phyloP scores from a whole-genome alignment of 2,113 vertebrate species.

The Nothoprocta pentlandii region DNA sequence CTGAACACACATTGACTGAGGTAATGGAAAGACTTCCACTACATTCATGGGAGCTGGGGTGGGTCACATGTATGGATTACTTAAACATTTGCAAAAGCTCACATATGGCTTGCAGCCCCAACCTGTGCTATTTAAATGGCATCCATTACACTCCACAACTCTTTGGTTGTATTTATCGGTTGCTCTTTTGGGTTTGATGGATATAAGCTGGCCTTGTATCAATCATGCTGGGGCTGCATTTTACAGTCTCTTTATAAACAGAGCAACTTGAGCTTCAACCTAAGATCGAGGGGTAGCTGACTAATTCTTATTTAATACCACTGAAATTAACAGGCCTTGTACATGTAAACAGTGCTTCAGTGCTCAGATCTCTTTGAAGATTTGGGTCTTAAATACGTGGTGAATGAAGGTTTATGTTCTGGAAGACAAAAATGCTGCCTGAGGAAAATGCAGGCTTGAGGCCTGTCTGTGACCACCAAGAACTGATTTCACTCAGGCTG shows the following conservation, averaged over 20 bases:
- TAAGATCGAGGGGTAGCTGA: not conserved
- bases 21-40: not conserved
- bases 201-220: not conserved
- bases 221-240: not conserved
- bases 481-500: not conserved
- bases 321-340: not conserved
- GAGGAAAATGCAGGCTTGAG: not conserved
- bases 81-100: not conserved
- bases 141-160: not conserved
- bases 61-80: not conserved
- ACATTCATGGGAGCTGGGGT: not conserved
- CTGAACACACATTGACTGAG: rapidly evolving
- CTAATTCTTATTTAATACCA: not conserved
- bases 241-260: not conserved
- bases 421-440: not conserved
- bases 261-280: not conserved
- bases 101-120: not conserved
- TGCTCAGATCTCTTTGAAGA: not conserved
- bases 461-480: not conserved
- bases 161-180: not conserved
- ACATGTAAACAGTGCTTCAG: not conserved
- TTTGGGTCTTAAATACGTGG: not conserved
- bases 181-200: not conserved
- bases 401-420: not conserved
- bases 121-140: not conserved